Base-by-base conservation (phyloP, 2,888 invertebrate species). In the Gastrophysa polygoni region DNA sequence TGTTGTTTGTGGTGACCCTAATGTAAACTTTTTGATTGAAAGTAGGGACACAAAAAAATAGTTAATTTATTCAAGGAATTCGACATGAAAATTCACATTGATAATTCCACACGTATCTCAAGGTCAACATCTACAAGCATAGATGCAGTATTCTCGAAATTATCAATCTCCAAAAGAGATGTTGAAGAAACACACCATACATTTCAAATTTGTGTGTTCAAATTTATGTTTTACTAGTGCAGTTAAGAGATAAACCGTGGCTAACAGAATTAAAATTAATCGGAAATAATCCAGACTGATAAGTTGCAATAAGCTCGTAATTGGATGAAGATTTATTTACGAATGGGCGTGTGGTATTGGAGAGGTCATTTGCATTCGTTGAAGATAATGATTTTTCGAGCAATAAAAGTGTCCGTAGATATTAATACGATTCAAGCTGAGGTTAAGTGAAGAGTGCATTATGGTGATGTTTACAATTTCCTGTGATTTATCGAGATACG, bases 251-350 rank as follows among this genome's bases (percentile, higher is more conserved):
- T 32, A 32, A 32, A 32, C 32, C 10, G 32, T 32, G 11, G 32
- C n/a, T 32, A 38, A 38, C 38, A 38, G 14, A 14, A 14, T 38
- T 14, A 32, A 6, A 32, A 38, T 38, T 11, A 32, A 32, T 38
- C 38, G n/a, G 11, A 38, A 38, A 2, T 57, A 57, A 49, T 57
- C 24, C 24, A 57, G 34, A 38, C 57, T 49, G 28, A 54, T 59
- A 34, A 46, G 21, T 32, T 34, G 46, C 20, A 34, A 24, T 59
- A 17, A 48, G 46, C 24, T 10, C 38, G 21, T 59, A 59, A 59
- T 59, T 59, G 59, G 38, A 59, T 54, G 34, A 32, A 54, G 48
- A 48, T 59, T 59, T 54, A 48, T 52, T 54, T 38, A 54, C 54
- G 18, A 5, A 43, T 54, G 54, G 44, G 44, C 28, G 44, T 43